Evolutionary conservation across 2,113 vertebrate genomes (phyloP).

Genomic region (Megaceryle torquata): DNA sequence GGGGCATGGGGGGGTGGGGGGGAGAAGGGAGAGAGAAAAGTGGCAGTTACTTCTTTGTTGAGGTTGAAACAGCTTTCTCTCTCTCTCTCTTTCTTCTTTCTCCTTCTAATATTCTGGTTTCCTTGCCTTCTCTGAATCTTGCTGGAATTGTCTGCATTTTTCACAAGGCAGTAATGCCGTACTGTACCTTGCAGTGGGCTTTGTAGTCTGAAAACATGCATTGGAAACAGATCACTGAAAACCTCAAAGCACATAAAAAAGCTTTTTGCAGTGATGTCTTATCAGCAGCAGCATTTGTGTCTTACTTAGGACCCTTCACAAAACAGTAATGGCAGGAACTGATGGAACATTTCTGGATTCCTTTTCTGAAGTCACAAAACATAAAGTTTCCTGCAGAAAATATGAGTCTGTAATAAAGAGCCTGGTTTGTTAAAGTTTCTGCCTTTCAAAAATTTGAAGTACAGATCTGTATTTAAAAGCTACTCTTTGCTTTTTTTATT

Average conservation of each 20-base stretch:
- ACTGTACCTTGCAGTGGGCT: neutral
- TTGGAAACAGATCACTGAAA: conserved; percentile 74
- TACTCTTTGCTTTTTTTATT: neutral
- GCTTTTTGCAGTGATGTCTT: conserved; percentile 77
- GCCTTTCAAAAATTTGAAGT: neutral
- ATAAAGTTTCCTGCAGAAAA: conserved; percentile 37
- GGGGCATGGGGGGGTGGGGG: too few relatives aligned
- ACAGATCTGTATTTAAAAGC: neutral
- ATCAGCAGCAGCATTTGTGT: conserved; percentile 77
- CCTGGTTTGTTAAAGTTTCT: neutral
- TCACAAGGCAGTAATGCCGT: neutral
- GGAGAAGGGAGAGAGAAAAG: neutral
- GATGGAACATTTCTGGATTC: conserved; percentile 72
- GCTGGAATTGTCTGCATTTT: neutral
- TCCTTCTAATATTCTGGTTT: neutral
- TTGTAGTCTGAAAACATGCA: conserved; percentile 80
- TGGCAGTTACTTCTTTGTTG: neutral
- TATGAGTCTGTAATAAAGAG: neutral
- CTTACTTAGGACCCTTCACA: conserved; percentile 80
- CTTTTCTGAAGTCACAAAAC: conserved; percentile 77
- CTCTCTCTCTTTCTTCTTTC: neutral
- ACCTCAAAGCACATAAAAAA: conserved; percentile 78
- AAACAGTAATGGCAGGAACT: conserved; percentile 74
- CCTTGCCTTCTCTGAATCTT: neutral
- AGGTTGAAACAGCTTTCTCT: neutral